phyloP scores from a whole-genome alignment of 1,140 invertebrate genomes.

The Lysiphlebus fabarum region DNA sequence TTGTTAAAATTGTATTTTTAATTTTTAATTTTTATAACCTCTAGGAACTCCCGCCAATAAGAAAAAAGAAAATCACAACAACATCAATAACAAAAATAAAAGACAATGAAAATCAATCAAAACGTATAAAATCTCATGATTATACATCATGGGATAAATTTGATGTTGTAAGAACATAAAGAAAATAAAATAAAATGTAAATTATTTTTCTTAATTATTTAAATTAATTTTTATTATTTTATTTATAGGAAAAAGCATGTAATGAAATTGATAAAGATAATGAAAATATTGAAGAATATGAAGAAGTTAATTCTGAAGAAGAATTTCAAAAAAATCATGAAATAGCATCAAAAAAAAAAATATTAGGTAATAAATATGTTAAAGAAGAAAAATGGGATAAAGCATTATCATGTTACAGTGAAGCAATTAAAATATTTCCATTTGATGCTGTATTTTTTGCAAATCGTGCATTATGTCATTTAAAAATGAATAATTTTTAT shows the following conservation, averaged over 20 bases:
- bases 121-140: slow-evolving; percentile 60
- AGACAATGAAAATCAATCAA: slow-evolving; percentile 35
- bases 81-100: slow-evolving; percentile 17
- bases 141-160: slow-evolving; percentile 78
- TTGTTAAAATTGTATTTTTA: no score
- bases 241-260: slow-evolving; percentile 65
- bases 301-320: slow-evolving; percentile 61
- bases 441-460: slow-evolving; percentile 80
- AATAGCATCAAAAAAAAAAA: slow-evolving; percentile 51
- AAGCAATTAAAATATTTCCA: slow-evolving; percentile 73
- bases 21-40: no score
- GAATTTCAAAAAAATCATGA: slow-evolving; percentile 57
- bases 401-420: slow-evolving; percentile 77
- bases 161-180: slow-evolving; percentile 64
- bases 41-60: slow-evolving; percentile 58
- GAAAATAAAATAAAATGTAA: no score
- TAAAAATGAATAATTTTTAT: slow-evolving; percentile 75
- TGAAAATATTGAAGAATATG: slow-evolving; percentile 52
- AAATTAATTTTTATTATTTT: no score
- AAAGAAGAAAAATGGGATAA: slow-evolving; percentile 73
- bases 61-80: slow-evolving; percentile 42
- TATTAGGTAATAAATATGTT: slow-evolving; percentile 79
- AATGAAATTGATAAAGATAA: slow-evolving; percentile 64
- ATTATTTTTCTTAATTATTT: no score
- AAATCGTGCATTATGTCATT: slow-evolving; percentile 82